These are phyloP conservation scores for Drosophila yooni DNA, from an alignment of 2,888 invertebrate genomes.

Conservation along the genomic window DNA sequence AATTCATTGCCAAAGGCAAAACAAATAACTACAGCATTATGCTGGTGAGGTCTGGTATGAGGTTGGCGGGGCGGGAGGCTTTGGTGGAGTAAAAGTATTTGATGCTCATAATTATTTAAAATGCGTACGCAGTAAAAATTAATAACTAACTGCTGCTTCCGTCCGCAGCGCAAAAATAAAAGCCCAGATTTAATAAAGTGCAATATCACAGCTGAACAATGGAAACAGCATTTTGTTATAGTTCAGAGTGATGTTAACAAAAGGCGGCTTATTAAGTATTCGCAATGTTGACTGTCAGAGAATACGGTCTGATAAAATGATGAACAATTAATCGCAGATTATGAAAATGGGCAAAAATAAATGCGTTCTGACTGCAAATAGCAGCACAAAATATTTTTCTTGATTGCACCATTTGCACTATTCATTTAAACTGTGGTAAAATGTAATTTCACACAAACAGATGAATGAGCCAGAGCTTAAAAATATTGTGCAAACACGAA, in stretches of 20 bases:
- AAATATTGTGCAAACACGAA: neutral
- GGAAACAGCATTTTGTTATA: slow-evolving; percentile 39
- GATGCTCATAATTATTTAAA: slow-evolving; percentile 68
- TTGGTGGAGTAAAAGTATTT: slow-evolving; percentile 43
- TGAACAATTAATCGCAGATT: slow-evolving; percentile 39
- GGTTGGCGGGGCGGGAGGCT: neutral
- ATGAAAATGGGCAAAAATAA: slow-evolving; percentile 16
- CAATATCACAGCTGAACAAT: slow-evolving; percentile 53
- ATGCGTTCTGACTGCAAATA: neutral
- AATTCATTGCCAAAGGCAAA: slow-evolving; percentile 73
- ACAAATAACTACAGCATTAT: slow-evolving; percentile 66
- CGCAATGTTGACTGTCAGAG: slow-evolving; percentile 12
- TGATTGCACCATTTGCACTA: neutral
- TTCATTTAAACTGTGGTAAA: neutral
- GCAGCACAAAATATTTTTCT: slow-evolving; percentile 2
- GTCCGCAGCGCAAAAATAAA: slow-evolving; percentile 41
- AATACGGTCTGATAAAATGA: slow-evolving; percentile 11
- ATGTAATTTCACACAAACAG: neutral
- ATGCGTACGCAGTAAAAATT: slow-evolving; percentile 76
- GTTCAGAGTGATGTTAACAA: slow-evolving; percentile 41
- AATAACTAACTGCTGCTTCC: slow-evolving; percentile 67
- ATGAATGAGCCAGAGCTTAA: neutral
- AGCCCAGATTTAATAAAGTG: slow-evolving; percentile 65
- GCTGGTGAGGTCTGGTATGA: neutral
- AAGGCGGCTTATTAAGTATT: slow-evolving; percentile 47